Evolutionary conservation across 1,140 invertebrate species (phyloP).

Genomic region (Drosophila paulistorum): DNA sequence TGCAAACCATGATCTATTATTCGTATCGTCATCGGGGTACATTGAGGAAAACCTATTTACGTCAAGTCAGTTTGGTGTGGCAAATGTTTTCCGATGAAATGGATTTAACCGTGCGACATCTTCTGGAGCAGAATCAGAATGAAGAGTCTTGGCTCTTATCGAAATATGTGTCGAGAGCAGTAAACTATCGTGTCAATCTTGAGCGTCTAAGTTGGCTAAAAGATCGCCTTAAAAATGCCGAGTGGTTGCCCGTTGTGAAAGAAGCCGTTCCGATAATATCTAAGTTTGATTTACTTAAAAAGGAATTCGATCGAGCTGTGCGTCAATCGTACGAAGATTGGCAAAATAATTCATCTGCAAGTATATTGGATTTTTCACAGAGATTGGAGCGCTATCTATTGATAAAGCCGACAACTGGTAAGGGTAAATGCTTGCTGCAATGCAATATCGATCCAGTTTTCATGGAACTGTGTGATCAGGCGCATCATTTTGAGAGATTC

Average conservation of each 20-base stretch:
- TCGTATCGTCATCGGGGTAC: slow-evolving; percentile 85
- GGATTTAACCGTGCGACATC: slow-evolving; percentile 88
- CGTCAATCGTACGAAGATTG: slow-evolving; percentile 85
- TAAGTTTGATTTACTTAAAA: slow-evolving; percentile 62
- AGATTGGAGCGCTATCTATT: slow-evolving; percentile 89
- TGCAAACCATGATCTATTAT: slow-evolving; percentile 88
- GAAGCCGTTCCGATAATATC: slow-evolving; percentile 42
- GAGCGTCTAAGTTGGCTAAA: slow-evolving; percentile 64
- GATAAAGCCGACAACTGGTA: slow-evolving; percentile 85
- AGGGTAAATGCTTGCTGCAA: slow-evolving; percentile 86
- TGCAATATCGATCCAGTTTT: slow-evolving; percentile 88
- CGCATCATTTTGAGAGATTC: slow-evolving; percentile 84
- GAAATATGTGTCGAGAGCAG: slow-evolving; percentile 86
- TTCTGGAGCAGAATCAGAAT: slow-evolving; percentile 85
- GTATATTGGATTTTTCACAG: slow-evolving; percentile 83
- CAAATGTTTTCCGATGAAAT: slow-evolving; percentile 91
- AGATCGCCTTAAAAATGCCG: slow-evolving; percentile 49
- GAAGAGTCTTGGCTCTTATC: slow-evolving; percentile 86
- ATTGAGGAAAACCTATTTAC: slow-evolving; percentile 86
- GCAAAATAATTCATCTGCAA: slow-evolving; percentile 83
- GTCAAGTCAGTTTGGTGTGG: slow-evolving; percentile 87
- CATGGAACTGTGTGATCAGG: slow-evolving; percentile 72
- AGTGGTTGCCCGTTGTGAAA: slow-evolving; percentile 70
- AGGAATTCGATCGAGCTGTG: slow-evolving; percentile 59
- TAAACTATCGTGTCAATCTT: slow-evolving; percentile 66